Percentiles rank a stretch among this genome's conserved stretches.
phyloP scores from a whole-genome alignment of 2,113 vertebrate species.

The Octodon degus region DNA sequence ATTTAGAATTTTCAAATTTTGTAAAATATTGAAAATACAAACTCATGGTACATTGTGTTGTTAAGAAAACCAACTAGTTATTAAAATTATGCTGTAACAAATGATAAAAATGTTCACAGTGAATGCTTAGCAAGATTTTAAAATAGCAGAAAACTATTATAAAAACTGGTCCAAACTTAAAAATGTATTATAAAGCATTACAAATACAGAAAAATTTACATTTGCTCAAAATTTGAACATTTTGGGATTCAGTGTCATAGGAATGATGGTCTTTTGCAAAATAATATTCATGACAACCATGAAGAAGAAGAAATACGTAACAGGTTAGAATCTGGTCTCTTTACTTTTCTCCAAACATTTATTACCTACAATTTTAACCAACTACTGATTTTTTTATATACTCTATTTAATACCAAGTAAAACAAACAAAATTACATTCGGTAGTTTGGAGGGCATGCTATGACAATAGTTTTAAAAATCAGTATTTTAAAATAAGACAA shows the following conservation, averaged over 20 bases:
- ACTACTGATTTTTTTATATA: neutral
- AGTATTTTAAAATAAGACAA: constrained; percentile 48
- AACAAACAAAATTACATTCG: constrained; percentile 44
- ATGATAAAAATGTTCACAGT: constrained; percentile 50
- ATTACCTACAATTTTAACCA: neutral
- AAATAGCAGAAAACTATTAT: constrained; percentile 18
- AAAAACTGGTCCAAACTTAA: constrained; percentile 45
- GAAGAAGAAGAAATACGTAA: neutral
- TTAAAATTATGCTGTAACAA: constrained; percentile 48
- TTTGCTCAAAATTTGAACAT: constrained; percentile 59
- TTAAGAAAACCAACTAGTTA: constrained; percentile 44
- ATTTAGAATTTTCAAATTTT: constrained; percentile 59
- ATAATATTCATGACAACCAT: neutral
- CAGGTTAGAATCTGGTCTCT: neutral
- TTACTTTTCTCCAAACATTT: constrained; percentile 43
- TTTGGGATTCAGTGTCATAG: constrained; percentile 29
- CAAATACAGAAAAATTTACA: constrained; percentile 40
- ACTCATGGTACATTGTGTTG: constrained; percentile 8
- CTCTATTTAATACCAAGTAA: constrained; percentile 45
- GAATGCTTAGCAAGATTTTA: constrained; percentile 32
- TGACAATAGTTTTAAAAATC: constrained; percentile 24
- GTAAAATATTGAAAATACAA: constrained; percentile 60
- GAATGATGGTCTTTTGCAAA: constrained; percentile 18
- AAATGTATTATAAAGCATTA: constrained; percentile 52
- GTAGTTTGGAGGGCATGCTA: constrained; percentile 8